phyloP scores from a whole-genome alignment of 2,888 invertebrate species.

The Nephrotoma guestfalica region DNA sequence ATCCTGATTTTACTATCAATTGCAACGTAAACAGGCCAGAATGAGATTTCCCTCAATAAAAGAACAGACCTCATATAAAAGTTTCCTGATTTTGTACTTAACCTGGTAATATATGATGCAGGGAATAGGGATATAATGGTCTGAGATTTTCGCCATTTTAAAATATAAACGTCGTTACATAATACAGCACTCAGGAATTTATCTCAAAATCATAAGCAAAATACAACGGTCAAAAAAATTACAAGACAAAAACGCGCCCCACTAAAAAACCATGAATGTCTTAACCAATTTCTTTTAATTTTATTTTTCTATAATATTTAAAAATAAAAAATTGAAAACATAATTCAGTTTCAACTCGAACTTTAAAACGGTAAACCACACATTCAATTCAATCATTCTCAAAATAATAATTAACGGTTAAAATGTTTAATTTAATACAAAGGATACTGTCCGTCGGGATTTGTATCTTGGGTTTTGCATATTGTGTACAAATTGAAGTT shows the following conservation, averaged over 20 bases:
- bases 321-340: neutral
- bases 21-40: no score
- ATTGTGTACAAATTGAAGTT: constrained; percentile 2
- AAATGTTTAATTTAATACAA: neutral
- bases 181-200: neutral
- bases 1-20: no score
- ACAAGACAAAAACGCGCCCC: neutral
- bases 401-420: neutral
- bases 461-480: neutral
- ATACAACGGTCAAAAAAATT: neutral
- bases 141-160: neutral
- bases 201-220: neutral
- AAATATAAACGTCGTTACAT: neutral
- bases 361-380: neutral
- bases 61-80: no score
- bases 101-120: no score
- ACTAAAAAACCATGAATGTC: neutral
- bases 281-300: neutral
- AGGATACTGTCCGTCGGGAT: neutral
- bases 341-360: neutral
- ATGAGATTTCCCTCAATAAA: no score
- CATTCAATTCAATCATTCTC: neutral
- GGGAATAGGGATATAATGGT: no score
- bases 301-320: neutral
- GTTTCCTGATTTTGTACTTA: no score